Evolutionary conservation across 2,797 vertebrate species (phyloP).

Genomic region (Pipistrellus nathusii): DNA sequence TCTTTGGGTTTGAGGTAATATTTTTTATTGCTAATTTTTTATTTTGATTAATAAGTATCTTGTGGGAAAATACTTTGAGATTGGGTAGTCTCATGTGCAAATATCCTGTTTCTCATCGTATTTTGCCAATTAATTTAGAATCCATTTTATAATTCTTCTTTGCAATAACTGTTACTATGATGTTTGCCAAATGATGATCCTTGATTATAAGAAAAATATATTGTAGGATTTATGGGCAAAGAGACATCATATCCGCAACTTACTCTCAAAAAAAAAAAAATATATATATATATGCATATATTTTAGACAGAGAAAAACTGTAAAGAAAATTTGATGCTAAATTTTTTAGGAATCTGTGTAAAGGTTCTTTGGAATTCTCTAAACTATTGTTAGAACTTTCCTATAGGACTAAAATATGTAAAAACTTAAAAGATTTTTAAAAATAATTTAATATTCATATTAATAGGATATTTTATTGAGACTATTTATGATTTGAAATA

Average conservation of each 20-base stretch:
- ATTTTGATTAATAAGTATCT: background rate
- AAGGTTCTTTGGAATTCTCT: background rate
- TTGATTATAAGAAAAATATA: slow-evolving; percentile 4
- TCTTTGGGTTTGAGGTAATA: background rate
- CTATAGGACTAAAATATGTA: background rate
- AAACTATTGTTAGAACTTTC: background rate
- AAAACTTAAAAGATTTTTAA: background rate
- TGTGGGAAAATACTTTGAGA: background rate
- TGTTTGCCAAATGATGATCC: background rate
- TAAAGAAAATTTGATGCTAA: background rate
- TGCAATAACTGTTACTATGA: background rate
- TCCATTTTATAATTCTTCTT: background rate
- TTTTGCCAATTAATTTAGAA: background rate
- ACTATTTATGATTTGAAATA: background rate
- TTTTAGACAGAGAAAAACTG: background rate
- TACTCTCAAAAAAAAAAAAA: slow-evolving; percentile 27
- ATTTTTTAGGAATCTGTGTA: background rate
- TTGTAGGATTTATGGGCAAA: background rate
- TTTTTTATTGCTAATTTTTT: slow-evolving; percentile 12
- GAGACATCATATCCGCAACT: background rate
- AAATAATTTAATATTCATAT: background rate
- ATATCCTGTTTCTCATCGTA: background rate
- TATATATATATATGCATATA: background rate
- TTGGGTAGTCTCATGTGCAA: background rate
- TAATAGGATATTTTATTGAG: background rate